Percentiles rank a stretch among this genome's conserved stretches.
These are phyloP conservation scores for Triplophysa tibetana DNA, from an alignment of 2,113 vertebrate species.

Conservation along the genomic window DNA sequence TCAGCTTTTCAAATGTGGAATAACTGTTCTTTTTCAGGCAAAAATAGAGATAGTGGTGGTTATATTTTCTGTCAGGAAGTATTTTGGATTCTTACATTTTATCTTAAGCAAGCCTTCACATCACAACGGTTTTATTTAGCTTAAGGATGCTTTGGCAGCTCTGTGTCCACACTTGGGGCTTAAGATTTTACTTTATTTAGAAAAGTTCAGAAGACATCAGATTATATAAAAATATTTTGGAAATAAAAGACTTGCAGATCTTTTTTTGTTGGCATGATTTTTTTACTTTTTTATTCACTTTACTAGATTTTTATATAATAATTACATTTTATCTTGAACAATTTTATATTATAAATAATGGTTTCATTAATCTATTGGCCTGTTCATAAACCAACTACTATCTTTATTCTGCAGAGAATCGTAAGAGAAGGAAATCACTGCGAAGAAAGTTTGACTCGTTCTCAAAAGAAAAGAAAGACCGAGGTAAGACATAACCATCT, in stretches of 20 bases:
- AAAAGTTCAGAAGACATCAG: no score
- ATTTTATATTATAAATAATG: not conserved
- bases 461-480: slow-evolving; percentile 84
- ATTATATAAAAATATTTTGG: no score
- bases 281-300: no score
- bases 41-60: not conserved
- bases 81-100: slow-evolving; percentile 15
- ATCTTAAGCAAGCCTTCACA: not conserved
- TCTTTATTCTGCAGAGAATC: slow-evolving; percentile 65
- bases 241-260: no score
- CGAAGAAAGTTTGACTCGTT: slow-evolving; percentile 83
- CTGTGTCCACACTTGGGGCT: no score
- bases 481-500: slow-evolving; percentile 60
- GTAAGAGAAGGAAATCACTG: slow-evolving; percentile 79
- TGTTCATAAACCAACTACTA: not conserved
- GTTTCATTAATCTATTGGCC: not conserved
- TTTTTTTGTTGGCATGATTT: no score
- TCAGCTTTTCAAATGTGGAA: slow-evolving; percentile 21
- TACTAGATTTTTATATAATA: not conserved
- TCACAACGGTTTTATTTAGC: not conserved
- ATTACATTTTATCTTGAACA: not conserved
- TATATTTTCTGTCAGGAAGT: not conserved
- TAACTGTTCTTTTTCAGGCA: not conserved
- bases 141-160: slow-evolving; percentile 1
- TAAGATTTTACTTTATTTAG: not conserved